phyloP scores from a whole-genome alignment of 2,888 invertebrate genomes.

The Clanis bilineata region DNA sequence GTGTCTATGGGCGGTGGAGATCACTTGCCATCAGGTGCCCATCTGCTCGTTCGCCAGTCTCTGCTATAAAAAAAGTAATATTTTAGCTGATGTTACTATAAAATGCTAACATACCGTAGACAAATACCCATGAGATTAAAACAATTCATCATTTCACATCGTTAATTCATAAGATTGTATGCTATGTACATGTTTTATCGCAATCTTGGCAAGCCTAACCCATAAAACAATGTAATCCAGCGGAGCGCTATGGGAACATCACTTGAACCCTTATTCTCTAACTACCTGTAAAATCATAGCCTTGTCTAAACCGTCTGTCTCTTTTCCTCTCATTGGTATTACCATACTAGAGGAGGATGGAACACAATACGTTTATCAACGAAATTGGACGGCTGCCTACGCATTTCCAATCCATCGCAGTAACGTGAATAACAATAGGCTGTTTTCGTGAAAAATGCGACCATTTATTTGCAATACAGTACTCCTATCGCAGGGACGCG shows the following conservation, averaged over 20 bases:
- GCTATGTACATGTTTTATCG: not conserved
- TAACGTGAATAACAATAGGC: conserved; percentile 51
- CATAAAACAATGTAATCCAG: conserved; percentile 2
- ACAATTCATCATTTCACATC: not conserved
- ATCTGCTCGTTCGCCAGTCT: too few species aligned
- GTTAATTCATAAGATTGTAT: not conserved
- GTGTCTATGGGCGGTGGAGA: too few species aligned
- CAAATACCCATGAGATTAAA: not conserved
- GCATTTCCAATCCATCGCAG: conserved; percentile 43
- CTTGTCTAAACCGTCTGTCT: not conserved
- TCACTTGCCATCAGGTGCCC: too few species aligned
- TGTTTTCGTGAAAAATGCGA: conserved; percentile 56
- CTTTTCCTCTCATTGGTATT: not conserved
- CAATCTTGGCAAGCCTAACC: not conserved
- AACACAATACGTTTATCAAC: conserved; percentile 29
- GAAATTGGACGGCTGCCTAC: conserved; percentile 28
- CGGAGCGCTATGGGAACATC: conserved; percentile 1
- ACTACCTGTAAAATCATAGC: conserved; percentile 11
- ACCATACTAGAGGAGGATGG: not conserved
- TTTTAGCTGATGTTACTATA: not conserved
- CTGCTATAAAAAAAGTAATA: too few species aligned
- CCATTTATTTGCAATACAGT: conserved; percentile 41
- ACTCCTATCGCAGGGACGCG: not conserved
- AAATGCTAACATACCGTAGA: not conserved
- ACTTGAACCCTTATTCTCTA: conserved; percentile 7